Evolutionary conservation across 1,140 invertebrate species (phyloP).

Genomic region (Euura lappo): DNA sequence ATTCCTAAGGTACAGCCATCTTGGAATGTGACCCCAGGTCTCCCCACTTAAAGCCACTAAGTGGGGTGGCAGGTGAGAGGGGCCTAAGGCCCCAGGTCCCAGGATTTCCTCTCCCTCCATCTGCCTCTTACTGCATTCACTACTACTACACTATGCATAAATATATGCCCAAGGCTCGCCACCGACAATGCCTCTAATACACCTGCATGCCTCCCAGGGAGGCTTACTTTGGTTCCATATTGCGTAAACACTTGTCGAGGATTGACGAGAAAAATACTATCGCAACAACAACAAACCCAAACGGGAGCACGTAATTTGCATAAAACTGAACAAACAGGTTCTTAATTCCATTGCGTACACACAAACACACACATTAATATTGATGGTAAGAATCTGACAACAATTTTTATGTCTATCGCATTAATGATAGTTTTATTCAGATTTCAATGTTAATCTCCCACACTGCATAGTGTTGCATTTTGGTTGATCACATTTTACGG

Average conservation of each 20-base stretch:
- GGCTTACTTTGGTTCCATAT: not conserved
- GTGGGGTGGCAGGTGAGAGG: constrained; percentile 33
- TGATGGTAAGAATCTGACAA: not conserved
- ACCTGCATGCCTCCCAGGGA: not conserved
- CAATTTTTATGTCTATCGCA: constrained; percentile 1
- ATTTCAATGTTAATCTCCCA: not conserved
- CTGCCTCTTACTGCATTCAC: not conserved
- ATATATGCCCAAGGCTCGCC: not conserved
- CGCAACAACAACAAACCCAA: not conserved
- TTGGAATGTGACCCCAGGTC: constrained; percentile 63
- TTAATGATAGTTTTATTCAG: not conserved
- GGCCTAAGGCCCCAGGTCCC: constrained; percentile 10
- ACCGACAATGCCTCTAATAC: not conserved
- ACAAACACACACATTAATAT: too few relatives aligned
- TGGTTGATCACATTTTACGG: too few relatives aligned
- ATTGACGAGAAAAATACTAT: not conserved
- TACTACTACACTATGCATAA: constrained; percentile 12
- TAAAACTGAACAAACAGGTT: not conserved
- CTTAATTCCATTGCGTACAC: too few relatives aligned
- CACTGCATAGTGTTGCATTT: too few relatives aligned
- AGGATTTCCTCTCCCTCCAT: not conserved
- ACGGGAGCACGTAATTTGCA: not conserved
- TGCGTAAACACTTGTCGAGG: not conserved
- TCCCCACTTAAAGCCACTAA: constrained; percentile 43
- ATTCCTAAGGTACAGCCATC: constrained; percentile 64